Conservation (phyloP, 2,888 invertebrate genomes). For the Chrysotoxum bicinctum region DNA sequence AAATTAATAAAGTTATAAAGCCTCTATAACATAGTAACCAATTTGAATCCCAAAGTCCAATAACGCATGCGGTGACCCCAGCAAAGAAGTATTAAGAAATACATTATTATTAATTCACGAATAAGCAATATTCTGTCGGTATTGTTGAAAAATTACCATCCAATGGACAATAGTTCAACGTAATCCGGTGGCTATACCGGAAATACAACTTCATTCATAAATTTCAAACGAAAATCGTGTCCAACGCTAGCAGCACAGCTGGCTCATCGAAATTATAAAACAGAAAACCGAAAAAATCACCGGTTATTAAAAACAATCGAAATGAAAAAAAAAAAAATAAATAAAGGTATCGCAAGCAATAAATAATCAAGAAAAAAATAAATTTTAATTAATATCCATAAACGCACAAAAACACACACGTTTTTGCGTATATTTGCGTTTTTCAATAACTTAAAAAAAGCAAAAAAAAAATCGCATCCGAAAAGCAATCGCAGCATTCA, state of each 20-base stretch:
- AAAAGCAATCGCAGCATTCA: constrained; percentile 47
- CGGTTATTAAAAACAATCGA: constrained; percentile 9
- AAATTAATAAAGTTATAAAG: neutral
- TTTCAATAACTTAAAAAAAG: neutral
- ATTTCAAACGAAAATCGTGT: constrained; percentile 18
- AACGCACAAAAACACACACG: constrained; percentile 49
- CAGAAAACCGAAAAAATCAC: constrained; percentile 14
- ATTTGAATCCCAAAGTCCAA: neutral
- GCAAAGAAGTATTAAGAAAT: neutral
- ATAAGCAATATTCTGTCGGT: constrained; percentile 37
- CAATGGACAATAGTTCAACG: constrained; percentile 37
- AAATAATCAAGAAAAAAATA: constrained; percentile 6
- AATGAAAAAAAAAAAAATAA: constrained; percentile 2
- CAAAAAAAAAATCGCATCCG: constrained; percentile 21
- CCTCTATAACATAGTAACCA: neutral
- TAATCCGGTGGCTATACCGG: constrained; percentile 43
- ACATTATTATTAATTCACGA: constrained; percentile 6
- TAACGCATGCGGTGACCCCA: constrained; percentile 5
- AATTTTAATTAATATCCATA: constrained; percentile 38
- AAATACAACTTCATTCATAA: constrained; percentile 71
- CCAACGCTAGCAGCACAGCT: constrained; percentile 23
- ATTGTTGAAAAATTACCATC: neutral
- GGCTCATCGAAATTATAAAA: constrained; percentile 41
- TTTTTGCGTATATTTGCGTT: constrained; percentile 48
- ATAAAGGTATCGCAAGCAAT: constrained; percentile 34